A percentile compares a stretch with the other conserved stretches of the same genome.
These are phyloP conservation scores for Chaetophractus vellerosus DNA, from an alignment of 2,797 vertebrate genomes.

Conservation along the genomic window DNA sequence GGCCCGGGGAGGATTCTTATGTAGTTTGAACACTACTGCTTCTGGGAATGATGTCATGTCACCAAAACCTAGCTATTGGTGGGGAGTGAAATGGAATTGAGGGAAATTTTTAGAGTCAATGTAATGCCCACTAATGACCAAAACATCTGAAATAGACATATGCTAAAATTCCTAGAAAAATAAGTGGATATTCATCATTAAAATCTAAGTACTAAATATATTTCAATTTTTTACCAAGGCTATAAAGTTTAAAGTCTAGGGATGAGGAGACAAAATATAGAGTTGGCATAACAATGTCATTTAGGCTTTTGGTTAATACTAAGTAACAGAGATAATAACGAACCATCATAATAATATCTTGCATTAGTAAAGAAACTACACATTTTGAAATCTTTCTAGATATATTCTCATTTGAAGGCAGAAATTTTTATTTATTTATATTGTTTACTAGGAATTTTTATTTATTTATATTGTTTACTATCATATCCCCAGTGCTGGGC, in stretches of 20 bases:
- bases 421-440: too few relatives aligned
- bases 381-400: neutral
- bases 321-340: neutral
- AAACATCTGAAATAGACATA: neutral
- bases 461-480: neutral
- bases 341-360: neutral
- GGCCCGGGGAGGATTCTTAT: too few relatives aligned
- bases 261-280: neutral
- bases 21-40: too few relatives aligned
- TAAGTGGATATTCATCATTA: neutral
- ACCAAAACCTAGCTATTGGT: too few relatives aligned
- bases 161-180: neutral
- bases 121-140: too few relatives aligned
- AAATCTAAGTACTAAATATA: neutral
- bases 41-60: too few relatives aligned
- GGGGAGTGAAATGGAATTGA: too few relatives aligned
- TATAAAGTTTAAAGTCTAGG: constrained; percentile 42
- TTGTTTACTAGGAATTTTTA: neutral
- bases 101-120: too few relatives aligned
- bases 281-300: neutral
- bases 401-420: neutral
- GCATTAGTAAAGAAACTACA: neutral
- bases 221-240: neutral
- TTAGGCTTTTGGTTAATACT: neutral
- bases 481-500: neutral